Base-by-base conservation (phyloP, 2,888 invertebrate genomes). In the Orthosia cruda region DNA sequence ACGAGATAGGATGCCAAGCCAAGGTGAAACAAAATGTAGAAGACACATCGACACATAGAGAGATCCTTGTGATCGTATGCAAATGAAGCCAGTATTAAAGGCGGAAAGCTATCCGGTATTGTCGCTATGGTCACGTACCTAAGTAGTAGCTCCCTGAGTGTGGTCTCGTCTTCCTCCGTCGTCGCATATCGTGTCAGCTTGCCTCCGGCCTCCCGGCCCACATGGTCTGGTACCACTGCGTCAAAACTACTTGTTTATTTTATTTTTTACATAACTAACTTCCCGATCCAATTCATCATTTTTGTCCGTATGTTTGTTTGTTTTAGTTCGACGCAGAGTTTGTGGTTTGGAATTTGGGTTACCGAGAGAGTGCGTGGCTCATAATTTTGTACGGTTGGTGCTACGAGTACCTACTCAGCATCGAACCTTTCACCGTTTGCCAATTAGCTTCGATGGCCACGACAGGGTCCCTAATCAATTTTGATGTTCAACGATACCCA, bases 81-180 rank as follows among this genome's bases (percentile, higher is more conserved):
- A 92, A 91, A 93, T 93, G 91, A 95, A 95, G 95, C 94, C 94
- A 93, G 90, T 94, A 92, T 90, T 89, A 92, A 93, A 95, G 94
- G 95, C 95, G 91, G 89, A 91, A 95, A 95, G 95, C 95, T 94
- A 93, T 90, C 90, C 88, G 89, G 87, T 86, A 86, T 80, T 91
- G 90, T 92, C 92, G 90, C 94, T 94, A 95, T 92, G 92, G 89
- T 89, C 91, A 91, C 96, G 97, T 98, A 98, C 98, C 98, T 98
- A 98, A 98, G 98, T 97, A 99, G 98, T 97, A 99, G 98, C 98
- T 98, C 98, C 97, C 98, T 98, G 97, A 99, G 98, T 97, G 98
- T 98, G 97, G 98, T 98, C 97, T 99, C 98, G 98, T 99, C 98
- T 97, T 98, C 98, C 97, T 98, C 98, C 97, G 97, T 97, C 98